phyloP scores from a whole-genome alignment of 2,797 vertebrate species.

The Ataeniobius toweri region DNA sequence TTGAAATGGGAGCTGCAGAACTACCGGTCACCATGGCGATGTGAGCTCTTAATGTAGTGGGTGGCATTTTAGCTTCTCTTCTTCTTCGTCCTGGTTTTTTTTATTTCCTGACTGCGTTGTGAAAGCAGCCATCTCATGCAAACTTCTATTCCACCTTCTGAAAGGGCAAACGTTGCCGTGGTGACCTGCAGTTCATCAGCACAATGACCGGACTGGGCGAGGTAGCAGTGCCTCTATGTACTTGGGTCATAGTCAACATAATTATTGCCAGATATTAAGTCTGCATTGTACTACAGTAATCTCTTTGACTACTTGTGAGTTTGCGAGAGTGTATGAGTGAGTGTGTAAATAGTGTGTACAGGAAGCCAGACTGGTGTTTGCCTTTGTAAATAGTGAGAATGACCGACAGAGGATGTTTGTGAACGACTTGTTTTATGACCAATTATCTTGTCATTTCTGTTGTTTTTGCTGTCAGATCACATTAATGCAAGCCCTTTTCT shows the following conservation, averaged over 20 bases:
- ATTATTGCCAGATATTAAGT: conserved; percentile 61
- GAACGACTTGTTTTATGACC: conserved; percentile 59
- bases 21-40: conserved; percentile 72
- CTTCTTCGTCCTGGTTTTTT: conserved; percentile 2
- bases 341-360: conserved; percentile 71
- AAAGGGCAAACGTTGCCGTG: conserved; percentile 28
- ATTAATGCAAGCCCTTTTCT: conserved; percentile 49
- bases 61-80: conserved; percentile 46
- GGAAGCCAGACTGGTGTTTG: conserved; percentile 69
- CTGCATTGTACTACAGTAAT: conserved; percentile 67
- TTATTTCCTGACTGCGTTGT: conserved; percentile 19
- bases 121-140: conserved; percentile 26
- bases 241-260: conserved; percentile 59
- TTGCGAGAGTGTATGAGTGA: conserved; percentile 24
- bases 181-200: conserved; percentile 49
- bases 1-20: conserved; percentile 56
- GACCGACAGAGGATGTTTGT: conserved; percentile 55
- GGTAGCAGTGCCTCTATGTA: conserved; percentile 70
- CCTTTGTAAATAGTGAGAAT: conserved; percentile 79
- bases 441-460: conserved; percentile 42
- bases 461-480: conserved; percentile 22
- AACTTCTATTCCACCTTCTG: conserved; percentile 31
- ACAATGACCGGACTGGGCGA: conserved; percentile 30
- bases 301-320: conserved; percentile 72
- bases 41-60: conserved; percentile 60